Percentiles rank a stretch among this genome's conserved stretches.
Conservation (phyloP, 2,888 invertebrate species). For the Dinocampus coccinellae region DNA sequence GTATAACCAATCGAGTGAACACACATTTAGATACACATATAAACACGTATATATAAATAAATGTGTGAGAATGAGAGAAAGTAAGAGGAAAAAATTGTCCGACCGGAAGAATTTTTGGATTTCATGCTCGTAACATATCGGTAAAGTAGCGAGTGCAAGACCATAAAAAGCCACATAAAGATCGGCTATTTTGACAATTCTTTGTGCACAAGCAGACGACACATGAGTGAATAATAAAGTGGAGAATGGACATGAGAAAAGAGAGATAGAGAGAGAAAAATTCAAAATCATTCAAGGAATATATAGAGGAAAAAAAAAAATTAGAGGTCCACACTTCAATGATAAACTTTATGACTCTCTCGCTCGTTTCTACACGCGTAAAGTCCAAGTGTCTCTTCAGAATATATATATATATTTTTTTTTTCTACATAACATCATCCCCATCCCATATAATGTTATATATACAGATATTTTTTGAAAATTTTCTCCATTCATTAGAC, state of each 20-base stretch:
- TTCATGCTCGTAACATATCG: slow-evolving; percentile 57
- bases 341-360: slow-evolving; percentile 65
- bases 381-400: slow-evolving; percentile 47
- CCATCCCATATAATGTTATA: no score
- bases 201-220: slow-evolving; percentile 34
- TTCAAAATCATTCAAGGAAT: slow-evolving; percentile 1
- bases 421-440: no score
- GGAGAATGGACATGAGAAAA: no score
- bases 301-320: slow-evolving; percentile 10
- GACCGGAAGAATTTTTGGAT: slow-evolving; percentile 57
- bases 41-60: background rate
- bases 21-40: background rate
- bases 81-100: slow-evolving; percentile 34
- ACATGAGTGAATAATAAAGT: background rate
- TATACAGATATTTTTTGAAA: background rate
- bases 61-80: slow-evolving; percentile 34
- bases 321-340: slow-evolving; percentile 43
- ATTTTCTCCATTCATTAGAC: background rate
- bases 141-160: slow-evolving; percentile 51
- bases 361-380: slow-evolving; percentile 46
- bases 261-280: slow-evolving; percentile 22
- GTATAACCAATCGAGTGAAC: background rate
- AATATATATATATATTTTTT: slow-evolving; percentile 34
- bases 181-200: slow-evolving; percentile 68
- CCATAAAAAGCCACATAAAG: slow-evolving; percentile 66